Base-by-base conservation (phyloP, 2,888 invertebrate genomes). In the Boloria euphrosyne region DNA sequence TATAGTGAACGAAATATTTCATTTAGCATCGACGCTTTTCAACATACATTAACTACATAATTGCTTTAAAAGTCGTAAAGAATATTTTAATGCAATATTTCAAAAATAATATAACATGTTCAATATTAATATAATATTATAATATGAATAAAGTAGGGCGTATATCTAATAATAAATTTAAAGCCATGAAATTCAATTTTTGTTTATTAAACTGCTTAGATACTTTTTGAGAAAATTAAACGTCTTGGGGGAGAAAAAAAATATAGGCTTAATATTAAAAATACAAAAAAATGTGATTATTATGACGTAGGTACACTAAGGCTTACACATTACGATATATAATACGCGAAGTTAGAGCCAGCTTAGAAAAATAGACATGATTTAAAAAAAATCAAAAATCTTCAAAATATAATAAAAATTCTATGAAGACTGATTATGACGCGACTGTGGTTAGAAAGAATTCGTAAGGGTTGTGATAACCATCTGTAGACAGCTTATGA, bases 401-500 rank as follows among this genome's bases (percentile, higher is more conserved):
- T 38, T 38, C 4, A 2, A 31, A 7, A 53, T 5, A 22, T 44
- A 46, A 57, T 18, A 27, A 58, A 49, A 31, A 58, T 47, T 47
- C 27, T 49, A 31, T 58, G 10, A 16, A 58, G 77, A 79, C 77
- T 76, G 75, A 75, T 75, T 78, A 79, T 75, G 78, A 74, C 67
- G 73, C 76, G 77, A 64, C 73, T 74, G 74, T 76, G 78, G 78
- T 77, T 78, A 72, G 72, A 65, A 72, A 74, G 73, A 71, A 71
- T 71, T 71, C 74, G 73, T 78, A 78, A 75, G 73, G 74, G 66
- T 62, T 62, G 58, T 67, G 78, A 80, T 80, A 77, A 70, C 67
- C 66, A 82, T 81, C 81, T 79, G 76, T 74, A 77, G 77, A 75
- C 71, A 73, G 73, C 62, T 63, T 69, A 76, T 81, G 80, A 79